These are phyloP conservation scores for Aphelinus atriplicis DNA, from an alignment of 1,140 invertebrate genomes.

Conservation along the genomic window DNA sequence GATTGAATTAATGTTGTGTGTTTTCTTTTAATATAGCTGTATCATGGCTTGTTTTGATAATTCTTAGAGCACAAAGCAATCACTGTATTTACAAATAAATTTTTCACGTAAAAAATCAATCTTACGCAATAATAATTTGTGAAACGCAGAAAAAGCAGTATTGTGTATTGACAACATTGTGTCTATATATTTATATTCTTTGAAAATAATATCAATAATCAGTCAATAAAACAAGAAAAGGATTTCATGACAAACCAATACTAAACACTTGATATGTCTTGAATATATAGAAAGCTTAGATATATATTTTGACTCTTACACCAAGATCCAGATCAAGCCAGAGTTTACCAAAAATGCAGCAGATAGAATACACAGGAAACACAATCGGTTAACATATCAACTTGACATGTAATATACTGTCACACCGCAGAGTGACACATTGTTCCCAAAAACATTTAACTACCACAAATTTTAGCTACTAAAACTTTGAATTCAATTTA, in stretches of 20 bases:
- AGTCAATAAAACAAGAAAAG: constrained; percentile 10
- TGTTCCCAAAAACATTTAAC: too few species aligned
- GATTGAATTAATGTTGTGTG: constrained; percentile 1
- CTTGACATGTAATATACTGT: constrained; percentile 34
- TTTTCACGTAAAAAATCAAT: constrained; percentile 1
- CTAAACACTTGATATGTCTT: constrained; percentile 51
- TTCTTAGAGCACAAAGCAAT: constrained; percentile 13
- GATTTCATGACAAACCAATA: constrained; percentile 45
- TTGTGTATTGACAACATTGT: constrained; percentile 26
- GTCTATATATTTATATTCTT: constrained; percentile 9
- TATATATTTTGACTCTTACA: constrained; percentile 67
- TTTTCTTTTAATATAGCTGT: neutral
- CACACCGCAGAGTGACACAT: neutral
- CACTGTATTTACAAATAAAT: constrained; percentile 22
- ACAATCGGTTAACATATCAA: constrained; percentile 66
- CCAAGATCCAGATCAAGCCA: constrained; percentile 68
- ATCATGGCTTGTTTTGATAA: neutral
- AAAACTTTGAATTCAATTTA: too few species aligned
- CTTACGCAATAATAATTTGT: constrained; percentile 29
- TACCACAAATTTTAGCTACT: too few species aligned
- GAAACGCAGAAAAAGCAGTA: constrained; percentile 28
- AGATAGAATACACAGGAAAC: constrained; percentile 66
- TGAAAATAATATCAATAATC: constrained; percentile 24
- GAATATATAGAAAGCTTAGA: constrained; percentile 56
- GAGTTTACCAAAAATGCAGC: constrained; percentile 66